Percentiles rank a stretch among this genome's conserved stretches.
Evolutionary conservation across 2,113 vertebrate genomes (phyloP).

Genomic region (Columba janthina): DNA sequence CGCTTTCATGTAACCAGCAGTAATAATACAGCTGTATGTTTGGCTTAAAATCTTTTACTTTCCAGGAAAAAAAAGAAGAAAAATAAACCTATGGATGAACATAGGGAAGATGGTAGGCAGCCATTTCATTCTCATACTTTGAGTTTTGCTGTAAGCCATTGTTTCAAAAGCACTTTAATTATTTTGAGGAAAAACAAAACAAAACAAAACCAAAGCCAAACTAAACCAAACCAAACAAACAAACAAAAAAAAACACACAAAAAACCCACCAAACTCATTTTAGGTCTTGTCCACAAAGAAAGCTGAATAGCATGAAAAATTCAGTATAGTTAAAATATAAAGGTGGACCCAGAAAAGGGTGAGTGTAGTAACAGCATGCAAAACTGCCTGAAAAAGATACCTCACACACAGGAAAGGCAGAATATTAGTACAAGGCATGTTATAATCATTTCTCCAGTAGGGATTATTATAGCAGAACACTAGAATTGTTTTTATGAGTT

Average conservation of each 20-base stretch:
- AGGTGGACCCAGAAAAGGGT: background rate
- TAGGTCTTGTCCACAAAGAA: background rate
- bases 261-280: background rate
- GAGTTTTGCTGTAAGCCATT: background rate
- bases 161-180: background rate
- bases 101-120: background rate
- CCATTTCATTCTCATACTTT: background rate
- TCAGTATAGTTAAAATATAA: background rate
- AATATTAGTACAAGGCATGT: background rate
- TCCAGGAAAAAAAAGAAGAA: background rate
- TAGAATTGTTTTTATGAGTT: background rate
- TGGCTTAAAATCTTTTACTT: background rate
- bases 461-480: background rate
- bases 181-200: background rate
- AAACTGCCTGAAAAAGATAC: background rate
- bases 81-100: background rate
- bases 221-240: too few species aligned
- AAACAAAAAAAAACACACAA: too few species aligned
- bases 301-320: background rate
- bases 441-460: background rate
- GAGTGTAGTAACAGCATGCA: background rate
- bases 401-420: background rate
- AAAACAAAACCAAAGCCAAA: too few species aligned
- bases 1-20: background rate
- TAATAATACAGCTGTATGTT: background rate